phyloP scores from a whole-genome alignment of 37 sponge, comb jelly and placozoan species.

The Chondrilla cf. caribensis region DNA sequence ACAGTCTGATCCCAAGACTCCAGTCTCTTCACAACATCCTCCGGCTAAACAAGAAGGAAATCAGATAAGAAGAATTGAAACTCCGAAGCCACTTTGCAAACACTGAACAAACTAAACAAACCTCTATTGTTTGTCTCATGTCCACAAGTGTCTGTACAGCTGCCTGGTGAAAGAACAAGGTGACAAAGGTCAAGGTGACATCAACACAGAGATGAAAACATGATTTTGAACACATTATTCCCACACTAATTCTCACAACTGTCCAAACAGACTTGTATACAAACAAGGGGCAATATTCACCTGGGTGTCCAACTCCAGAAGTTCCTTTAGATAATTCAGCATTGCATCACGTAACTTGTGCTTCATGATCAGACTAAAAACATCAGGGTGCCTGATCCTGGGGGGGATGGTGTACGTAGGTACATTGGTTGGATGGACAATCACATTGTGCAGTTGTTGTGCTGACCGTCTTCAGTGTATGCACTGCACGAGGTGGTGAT shows the following conservation, averaged over 20 bases:
- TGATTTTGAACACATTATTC: no score
- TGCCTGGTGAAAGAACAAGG: no score
- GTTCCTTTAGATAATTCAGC: slow-evolving; percentile 61
- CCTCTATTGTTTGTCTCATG: neutral
- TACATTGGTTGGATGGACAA: no score
- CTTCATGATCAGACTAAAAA: slow-evolving; percentile 83
- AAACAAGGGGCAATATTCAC: slow-evolving; percentile 24
- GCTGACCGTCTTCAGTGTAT: no score
- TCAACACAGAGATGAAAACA: no score
- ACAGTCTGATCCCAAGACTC: neutral
- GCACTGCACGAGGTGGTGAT: no score
- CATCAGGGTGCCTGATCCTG: slow-evolving; percentile 73
- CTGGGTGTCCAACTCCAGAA: slow-evolving; percentile 60
- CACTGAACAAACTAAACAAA: neutral
- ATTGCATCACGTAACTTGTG: slow-evolving; percentile 75
- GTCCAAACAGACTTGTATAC: neutral
- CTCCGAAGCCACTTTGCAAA: no score
- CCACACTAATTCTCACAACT: neutral
- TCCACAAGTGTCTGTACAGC: neutral
- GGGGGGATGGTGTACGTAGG: no score
- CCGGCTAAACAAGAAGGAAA: neutral
- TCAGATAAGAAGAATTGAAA: no score
- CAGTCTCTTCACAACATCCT: neutral
- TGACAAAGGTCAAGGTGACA: no score
- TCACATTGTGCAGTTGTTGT: no score